Conservation (phyloP, 30 jellyfish, hydroid and myxozoan species). For the Hydractinia symbiolongicarpus region DNA sequence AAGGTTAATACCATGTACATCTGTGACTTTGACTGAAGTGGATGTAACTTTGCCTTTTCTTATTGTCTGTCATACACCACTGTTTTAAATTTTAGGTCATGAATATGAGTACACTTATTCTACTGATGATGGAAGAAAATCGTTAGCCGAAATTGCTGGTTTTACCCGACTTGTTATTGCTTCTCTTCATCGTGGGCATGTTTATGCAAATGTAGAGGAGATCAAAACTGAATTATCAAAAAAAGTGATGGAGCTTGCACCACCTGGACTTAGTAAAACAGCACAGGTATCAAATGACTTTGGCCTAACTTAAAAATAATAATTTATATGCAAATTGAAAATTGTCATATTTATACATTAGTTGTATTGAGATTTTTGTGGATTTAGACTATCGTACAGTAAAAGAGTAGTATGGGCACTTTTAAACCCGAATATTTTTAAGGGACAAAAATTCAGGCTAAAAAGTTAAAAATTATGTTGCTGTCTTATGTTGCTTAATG, state of each 20-base stretch:
- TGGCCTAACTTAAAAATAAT: background rate
- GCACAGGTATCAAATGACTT: constrained; percentile 24
- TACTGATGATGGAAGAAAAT: constrained; percentile 48
- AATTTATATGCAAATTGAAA: no score
- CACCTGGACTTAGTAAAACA: constrained; percentile 29
- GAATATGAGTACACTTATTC: constrained; percentile 45
- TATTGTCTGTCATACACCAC: background rate
- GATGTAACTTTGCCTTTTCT: no score
- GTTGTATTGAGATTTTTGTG: no score
- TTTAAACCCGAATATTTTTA: no score
- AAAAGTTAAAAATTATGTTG: no score
- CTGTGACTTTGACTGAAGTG: no score
- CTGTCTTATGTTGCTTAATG: no score
- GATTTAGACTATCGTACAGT: no score
- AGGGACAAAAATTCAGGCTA: no score
- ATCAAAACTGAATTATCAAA: constrained; percentile 55
- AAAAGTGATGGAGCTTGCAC: constrained; percentile 58
- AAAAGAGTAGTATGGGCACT: no score
- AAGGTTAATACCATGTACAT: no score
- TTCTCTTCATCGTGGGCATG: constrained; percentile 64
- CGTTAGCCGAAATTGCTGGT: constrained; percentile 56
- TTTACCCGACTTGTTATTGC: constrained; percentile 54
- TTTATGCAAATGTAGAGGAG: constrained; percentile 45
- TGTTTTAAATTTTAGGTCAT: constrained; percentile 31
- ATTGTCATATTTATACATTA: no score